phyloP scores from a whole-genome alignment of 2,888 invertebrate genomes.

The Ophion slaviceki region DNA sequence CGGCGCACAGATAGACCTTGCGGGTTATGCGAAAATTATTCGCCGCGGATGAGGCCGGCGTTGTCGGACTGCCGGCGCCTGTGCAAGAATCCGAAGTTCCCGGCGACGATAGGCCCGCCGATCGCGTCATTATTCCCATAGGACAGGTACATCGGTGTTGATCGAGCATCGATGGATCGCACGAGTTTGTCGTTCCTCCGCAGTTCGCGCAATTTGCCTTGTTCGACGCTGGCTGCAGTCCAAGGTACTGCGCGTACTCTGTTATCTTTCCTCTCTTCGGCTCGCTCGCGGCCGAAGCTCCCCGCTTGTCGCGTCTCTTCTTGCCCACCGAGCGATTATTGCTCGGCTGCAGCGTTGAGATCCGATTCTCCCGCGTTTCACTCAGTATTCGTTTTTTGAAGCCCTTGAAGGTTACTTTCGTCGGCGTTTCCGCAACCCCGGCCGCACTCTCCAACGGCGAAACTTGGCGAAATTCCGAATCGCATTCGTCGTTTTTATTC shows the following conservation, averaged over 20 bases:
- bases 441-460: slow-evolving; percentile 46
- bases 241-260: slow-evolving; percentile 90
- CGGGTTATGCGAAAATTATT: slow-evolving; percentile 88
- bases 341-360: slow-evolving; percentile 19
- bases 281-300: slow-evolving; percentile 64
- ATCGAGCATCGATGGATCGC: slow-evolving; percentile 87
- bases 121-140: slow-evolving; percentile 73
- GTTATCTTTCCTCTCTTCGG: slow-evolving; percentile 78
- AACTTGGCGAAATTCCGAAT: slow-evolving; percentile 65
- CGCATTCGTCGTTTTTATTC: slow-evolving; percentile 68
- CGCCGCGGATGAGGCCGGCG: slow-evolving; percentile 64
- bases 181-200: slow-evolving; percentile 87
- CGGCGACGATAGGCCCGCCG: slow-evolving; percentile 66
- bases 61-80: not conserved
- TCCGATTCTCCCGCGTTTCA: slow-evolving; percentile 75
- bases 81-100: slow-evolving; percentile 83
- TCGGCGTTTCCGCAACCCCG: slow-evolving; percentile 9
- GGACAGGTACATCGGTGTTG: slow-evolving; percentile 88
- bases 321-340: slow-evolving; percentile 34
- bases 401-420: slow-evolving; percentile 77
- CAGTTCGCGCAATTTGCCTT: slow-evolving; percentile 89
- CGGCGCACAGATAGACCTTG: slow-evolving; percentile 92
- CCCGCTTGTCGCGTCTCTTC: slow-evolving; percentile 54
- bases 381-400: slow-evolving; percentile 80
- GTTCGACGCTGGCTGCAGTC: slow-evolving; percentile 85